phyloP scores from a whole-genome alignment of 2,113 vertebrate genomes.

The Eidolon helvum region DNA sequence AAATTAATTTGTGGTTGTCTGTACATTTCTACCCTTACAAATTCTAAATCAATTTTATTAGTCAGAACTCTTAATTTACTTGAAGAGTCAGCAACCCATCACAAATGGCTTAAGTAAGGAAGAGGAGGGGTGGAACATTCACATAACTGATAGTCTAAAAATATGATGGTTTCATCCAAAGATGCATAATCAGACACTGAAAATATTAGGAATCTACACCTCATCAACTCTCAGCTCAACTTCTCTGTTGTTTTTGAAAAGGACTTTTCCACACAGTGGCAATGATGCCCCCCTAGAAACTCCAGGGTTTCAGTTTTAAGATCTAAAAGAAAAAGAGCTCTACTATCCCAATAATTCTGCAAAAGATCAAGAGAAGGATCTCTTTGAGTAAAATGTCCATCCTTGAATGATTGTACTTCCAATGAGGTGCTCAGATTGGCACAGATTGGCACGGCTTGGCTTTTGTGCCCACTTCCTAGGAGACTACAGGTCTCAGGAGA shows the following conservation, averaged over 20 bases:
- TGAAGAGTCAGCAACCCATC: neutral
- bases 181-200: neutral
- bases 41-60: slow-evolving; percentile 55
- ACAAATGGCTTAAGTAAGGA: neutral
- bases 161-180: neutral
- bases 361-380: neutral
- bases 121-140: neutral
- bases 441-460: neutral
- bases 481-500: neutral
- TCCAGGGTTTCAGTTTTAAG: neutral
- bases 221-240: neutral
- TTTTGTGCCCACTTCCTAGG: neutral
- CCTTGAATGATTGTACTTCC: rapidly evolving
- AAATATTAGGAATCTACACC: neutral
- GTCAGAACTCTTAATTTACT: neutral
- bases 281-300: neutral
- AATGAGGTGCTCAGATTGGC: neutral
- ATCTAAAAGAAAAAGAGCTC: neutral
- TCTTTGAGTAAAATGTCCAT: neutral
- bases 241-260: neutral
- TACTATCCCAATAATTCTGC: neutral
- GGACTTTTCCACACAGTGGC: rapidly evolving
- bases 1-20: slow-evolving; percentile 17
- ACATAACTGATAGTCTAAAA: neutral
- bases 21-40: neutral